Base-by-base conservation (phyloP, 2,888 invertebrate genomes). In the Malthinus seriepunctatus region DNA sequence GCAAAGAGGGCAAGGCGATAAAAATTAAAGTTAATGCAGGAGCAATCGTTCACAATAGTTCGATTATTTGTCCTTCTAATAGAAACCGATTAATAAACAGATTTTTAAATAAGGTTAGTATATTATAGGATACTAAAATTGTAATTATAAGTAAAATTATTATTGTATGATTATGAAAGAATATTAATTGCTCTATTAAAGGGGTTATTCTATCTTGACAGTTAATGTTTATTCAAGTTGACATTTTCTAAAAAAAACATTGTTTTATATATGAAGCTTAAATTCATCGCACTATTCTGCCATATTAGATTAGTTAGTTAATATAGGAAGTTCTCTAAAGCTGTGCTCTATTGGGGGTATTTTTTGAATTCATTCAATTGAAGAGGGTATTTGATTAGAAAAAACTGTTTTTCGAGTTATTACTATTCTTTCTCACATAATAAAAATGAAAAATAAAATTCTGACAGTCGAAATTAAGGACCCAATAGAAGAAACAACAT, bases 401-500 rank as follows among this genome's bases (percentile, higher is more conserved):
- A 80, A 82, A 75, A 84, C 72, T 63, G 79, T 74, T 76, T 80
- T 77, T 70, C 83, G 84, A 77, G 82, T 74, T 12, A 79, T 76
- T 62, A 81, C 73, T 76, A 86, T 76, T 49, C 83, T 82, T 81
- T 86, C 86, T 84, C 83, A 86, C 68, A 87, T 77, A 79, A 84
- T 84, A 76, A 82, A 81, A 73, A 86, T 78, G 70, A 88, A 83
- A 63, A 83, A 76, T 75, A 87, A 72, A 69, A 85, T 80, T 62
- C 83, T 80, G 71, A 85, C 68, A 63, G 86, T 70, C 1, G 86
- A 88, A 71, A 87, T 84, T 69, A 84, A 78, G 32, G 86, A 86
- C n/a, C 88, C 88, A 73, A 88, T 79, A 5, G 87, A 86, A 23
- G 88, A 88, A 59, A 88, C 71, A 65, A 85, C 73, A 82, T 89